Evolutionary conservation across 2,113 vertebrate genomes (phyloP), one percentile per base, ranked within the genome.

Genomic region (Sitta europaea): DNA sequence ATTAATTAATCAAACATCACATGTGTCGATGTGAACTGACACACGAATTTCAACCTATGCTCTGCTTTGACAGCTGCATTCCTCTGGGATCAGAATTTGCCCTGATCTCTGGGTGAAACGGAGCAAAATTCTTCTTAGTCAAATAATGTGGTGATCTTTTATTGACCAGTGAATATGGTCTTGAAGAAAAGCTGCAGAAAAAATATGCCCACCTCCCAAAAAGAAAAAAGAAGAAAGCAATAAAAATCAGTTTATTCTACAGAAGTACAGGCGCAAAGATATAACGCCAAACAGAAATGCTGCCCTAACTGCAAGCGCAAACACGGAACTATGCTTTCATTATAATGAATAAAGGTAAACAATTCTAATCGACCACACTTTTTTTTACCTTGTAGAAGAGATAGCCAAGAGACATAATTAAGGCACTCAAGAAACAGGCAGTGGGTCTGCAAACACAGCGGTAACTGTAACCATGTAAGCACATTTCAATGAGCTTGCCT

Each of bases 21-120:
- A 82, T 43, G 7, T 22, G 6, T 74, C 59, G 38, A 66, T 1
- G 0, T 74, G 79, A 95, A 66, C 59, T 2, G 67, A 88, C 90
- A 88, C 25, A 78, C 76, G 53, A 90, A 88, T 85, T 91, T 91
- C 47, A 90, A 40, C 27, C 55, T 55, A 25, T 8, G n/a, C 63
- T 93, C 38, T 88, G 40, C 74, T 85, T 88, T 83, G 71, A 94
- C 92, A 90, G 72, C 31, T 59, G 68, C 59, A 92, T 80, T 95
- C 82, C 79, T 90, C 40, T 7, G 3, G 67, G n/a, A 92, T 77
- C 84, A 61, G 28, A 53, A 22, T 81, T n/a, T 86, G 51, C 50
- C 67, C 67, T 47, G 27, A 58, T 92, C 33, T 74, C 47, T 58
- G 43, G 11, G 28, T 70, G 27, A 92, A 86, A 70, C 1, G 6